phyloP scores from a whole-genome alignment of 2,797 vertebrate species.

The Anguilla pacifica region DNA sequence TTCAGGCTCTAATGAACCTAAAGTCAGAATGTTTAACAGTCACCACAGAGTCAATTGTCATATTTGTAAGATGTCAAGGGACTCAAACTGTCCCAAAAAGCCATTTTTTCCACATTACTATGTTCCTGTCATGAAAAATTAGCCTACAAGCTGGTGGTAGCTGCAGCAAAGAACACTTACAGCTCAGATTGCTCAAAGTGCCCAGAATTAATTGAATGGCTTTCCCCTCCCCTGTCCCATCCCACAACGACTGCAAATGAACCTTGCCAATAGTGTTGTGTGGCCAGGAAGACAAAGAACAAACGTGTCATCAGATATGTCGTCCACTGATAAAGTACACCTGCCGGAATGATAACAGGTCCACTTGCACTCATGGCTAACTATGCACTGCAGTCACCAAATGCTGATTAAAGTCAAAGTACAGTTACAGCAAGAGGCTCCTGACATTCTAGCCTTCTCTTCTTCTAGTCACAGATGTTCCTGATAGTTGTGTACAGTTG shows the following conservation, averaged over 20 bases:
- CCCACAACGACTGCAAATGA: not conserved
- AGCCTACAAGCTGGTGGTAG: not conserved
- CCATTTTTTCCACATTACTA: not conserved
- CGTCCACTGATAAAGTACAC: conserved; percentile 12
- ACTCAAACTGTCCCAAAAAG: not conserved
- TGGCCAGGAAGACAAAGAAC: not conserved
- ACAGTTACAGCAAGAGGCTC: conserved; percentile 4
- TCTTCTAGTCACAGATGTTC: not conserved
- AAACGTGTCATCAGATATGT: conserved; percentile 24
- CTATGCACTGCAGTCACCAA: not conserved
- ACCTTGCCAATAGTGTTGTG: conserved; percentile 14
- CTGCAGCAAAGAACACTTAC: not conserved
- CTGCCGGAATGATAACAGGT: not conserved
- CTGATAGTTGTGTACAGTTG: not conserved
- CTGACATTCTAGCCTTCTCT: not conserved
- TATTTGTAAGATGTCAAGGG: not conserved
- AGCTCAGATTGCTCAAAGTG: not conserved
- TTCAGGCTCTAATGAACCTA: not conserved
- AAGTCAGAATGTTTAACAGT: not conserved
- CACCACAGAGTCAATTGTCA: not conserved
- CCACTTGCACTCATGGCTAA: conserved; percentile 5
- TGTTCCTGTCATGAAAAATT: not conserved
- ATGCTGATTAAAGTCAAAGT: conserved; percentile 4
- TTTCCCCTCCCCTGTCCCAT: not conserved
- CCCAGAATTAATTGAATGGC: not conserved